Percentiles rank a stretch among this genome's conserved stretches.
These are phyloP conservation scores for Halcyon smyrnensis DNA, from an alignment of 2,797 vertebrate species.

Conservation along the genomic window DNA sequence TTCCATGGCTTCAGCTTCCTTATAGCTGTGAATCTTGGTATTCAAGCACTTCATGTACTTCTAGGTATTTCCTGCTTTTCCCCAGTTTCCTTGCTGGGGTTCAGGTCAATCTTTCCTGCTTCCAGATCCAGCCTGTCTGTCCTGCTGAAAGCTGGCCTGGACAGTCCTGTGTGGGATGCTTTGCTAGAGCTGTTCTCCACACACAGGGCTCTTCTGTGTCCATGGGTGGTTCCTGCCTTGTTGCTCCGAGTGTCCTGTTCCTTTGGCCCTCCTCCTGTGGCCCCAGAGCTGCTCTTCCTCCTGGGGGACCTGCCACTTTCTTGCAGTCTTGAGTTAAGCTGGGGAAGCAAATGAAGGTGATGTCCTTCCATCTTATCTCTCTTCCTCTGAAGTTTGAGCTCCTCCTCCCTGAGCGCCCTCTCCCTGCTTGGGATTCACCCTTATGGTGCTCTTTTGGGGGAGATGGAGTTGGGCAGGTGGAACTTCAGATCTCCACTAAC, in stretches of 20 bases:
- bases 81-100: neutral
- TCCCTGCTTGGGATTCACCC: fast-evolving
- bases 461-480: neutral
- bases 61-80: neutral
- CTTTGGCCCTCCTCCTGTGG: neutral
- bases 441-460: neutral
- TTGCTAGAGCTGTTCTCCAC: neutral
- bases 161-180: neutral
- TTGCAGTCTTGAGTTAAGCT: neutral
- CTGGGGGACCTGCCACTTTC: neutral
- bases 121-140: neutral
- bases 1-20: fast-evolving
- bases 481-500: neutral
- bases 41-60: fast-evolving
- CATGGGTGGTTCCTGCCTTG: neutral
- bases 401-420: neutral
- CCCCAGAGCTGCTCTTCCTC: neutral
- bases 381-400: neutral
- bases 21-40: neutral
- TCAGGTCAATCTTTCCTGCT: neutral
- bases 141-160: neutral
- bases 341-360: neutral
- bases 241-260: neutral
- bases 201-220: fast-evolving
- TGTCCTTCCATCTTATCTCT: neutral